A percentile compares a stretch with the other conserved stretches of the same genome.
These are phyloP conservation scores for Odobenus rosmarus DNA, from an alignment of 2,113 vertebrate genomes.

Conservation along the genomic window DNA sequence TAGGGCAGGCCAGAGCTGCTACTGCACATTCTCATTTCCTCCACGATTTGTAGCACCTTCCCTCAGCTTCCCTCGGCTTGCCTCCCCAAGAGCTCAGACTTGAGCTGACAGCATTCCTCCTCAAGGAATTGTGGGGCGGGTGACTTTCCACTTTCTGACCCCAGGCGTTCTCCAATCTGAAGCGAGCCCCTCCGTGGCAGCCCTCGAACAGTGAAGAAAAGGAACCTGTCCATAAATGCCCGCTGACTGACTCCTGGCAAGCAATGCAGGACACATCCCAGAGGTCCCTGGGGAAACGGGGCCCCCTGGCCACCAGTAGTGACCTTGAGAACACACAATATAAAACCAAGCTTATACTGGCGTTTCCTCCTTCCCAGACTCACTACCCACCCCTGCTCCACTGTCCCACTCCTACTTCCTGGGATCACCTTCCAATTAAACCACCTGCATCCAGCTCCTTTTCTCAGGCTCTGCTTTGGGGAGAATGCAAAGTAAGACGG, in stretches of 20 bases:
- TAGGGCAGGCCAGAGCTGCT: neutral
- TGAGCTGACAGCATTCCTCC: neutral
- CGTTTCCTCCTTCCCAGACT: neutral
- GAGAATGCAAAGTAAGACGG: neutral
- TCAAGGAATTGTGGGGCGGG: neutral
- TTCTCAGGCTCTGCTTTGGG: neutral
- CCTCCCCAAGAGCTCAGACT: neutral
- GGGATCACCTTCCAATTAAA: neutral
- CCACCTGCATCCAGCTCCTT: neutral
- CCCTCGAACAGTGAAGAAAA: neutral
- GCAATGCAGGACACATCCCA: neutral
- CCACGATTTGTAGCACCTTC: rapidly evolving
- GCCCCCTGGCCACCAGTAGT: neutral
- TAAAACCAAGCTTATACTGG: neutral
- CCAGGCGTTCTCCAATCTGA: neutral
- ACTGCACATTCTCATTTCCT: neutral
- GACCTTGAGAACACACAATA: neutral
- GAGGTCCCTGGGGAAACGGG: neutral
- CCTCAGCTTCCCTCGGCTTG: neutral
- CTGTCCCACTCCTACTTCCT: neutral
- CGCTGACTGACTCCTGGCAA: neutral
- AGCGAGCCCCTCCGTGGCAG: neutral
- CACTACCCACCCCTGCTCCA: too few species aligned
- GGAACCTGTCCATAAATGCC: neutral
- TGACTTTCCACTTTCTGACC: neutral